Conservation (phyloP, 2,113 vertebrate genomes). For the Dasypus novemcinctus region DNA sequence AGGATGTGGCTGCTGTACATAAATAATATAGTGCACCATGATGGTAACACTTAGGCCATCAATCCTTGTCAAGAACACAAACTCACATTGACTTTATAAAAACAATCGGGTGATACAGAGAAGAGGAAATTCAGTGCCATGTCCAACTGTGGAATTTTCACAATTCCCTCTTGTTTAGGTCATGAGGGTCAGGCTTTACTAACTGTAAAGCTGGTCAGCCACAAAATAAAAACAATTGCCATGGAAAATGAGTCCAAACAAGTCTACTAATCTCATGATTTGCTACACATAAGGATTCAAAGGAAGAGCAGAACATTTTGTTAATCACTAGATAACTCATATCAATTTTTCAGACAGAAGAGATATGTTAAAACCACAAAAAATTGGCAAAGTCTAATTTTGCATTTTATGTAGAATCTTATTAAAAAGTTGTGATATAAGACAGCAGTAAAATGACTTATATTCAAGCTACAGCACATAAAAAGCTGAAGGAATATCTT, state of each 20-base stretch:
- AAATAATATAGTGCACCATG: slow-evolving; percentile 71
- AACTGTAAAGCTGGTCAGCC: neutral
- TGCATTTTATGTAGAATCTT: neutral
- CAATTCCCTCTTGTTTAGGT: neutral
- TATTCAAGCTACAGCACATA: neutral
- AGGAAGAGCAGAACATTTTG: neutral
- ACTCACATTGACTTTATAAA: slow-evolving; percentile 52
- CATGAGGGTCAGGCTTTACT: neutral
- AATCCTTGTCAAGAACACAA: slow-evolving; percentile 65
- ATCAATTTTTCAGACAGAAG: neutral
- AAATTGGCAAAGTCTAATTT: neutral
- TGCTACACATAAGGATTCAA: neutral
- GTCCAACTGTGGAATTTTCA: neutral
- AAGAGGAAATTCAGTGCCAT: slow-evolving; percentile 18
- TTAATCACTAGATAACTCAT: neutral
- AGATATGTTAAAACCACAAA: neutral
- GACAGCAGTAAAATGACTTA: neutral
- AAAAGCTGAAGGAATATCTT: slow-evolving; percentile 4
- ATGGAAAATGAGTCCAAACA: neutral
- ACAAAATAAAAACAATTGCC: neutral
- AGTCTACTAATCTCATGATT: neutral
- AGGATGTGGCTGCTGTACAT: slow-evolving; percentile 24
- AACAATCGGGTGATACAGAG: slow-evolving; percentile 29
- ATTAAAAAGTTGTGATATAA: slow-evolving; percentile 26
- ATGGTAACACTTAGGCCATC: slow-evolving; percentile 53